Evolutionary conservation across 2,113 vertebrate genomes (phyloP).

Genomic region (Amphiprion percula): DNA sequence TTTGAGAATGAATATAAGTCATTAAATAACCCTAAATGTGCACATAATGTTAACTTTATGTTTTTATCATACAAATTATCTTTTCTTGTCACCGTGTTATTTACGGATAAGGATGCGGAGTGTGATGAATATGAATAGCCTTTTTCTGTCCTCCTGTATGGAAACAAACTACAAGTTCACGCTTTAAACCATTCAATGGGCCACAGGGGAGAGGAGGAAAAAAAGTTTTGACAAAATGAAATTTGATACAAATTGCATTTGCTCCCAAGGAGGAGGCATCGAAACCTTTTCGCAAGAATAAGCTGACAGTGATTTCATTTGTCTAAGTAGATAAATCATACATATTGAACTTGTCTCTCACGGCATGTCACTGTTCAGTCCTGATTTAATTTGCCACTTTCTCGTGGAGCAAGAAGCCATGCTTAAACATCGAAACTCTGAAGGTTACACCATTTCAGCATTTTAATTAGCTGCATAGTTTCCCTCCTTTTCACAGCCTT

Average conservation of each 20-base stretch:
- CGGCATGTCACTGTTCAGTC: slow-evolving; percentile 80
- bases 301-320: slow-evolving; percentile 88
- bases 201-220: slow-evolving; percentile 19
- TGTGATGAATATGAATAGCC: not conserved
- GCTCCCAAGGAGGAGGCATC: slow-evolving; percentile 73
- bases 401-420: slow-evolving; percentile 67
- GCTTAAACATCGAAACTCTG: slow-evolving; percentile 82
- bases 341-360: slow-evolving; percentile 85
- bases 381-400: slow-evolving; percentile 88
- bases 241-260: slow-evolving; percentile 86
- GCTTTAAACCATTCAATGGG: slow-evolving; percentile 39
- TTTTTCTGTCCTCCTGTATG: slow-evolving; percentile 19
- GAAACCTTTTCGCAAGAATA: slow-evolving; percentile 82
- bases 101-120: not conserved
- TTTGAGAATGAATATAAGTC: not conserved
- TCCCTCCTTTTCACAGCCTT: slow-evolving; percentile 29
- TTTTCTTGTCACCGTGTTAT: not conserved
- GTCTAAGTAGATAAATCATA: slow-evolving; percentile 90
- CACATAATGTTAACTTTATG: not conserved
- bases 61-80: not conserved
- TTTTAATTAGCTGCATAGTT: slow-evolving; percentile 81
- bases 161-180: slow-evolving; percentile 30
- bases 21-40: not conserved
- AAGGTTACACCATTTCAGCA: slow-evolving; percentile 83
- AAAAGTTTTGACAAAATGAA: slow-evolving; percentile 74